Base-by-base conservation (phyloP, 2,888 invertebrate species). In the Notodonta ziczac region DNA sequence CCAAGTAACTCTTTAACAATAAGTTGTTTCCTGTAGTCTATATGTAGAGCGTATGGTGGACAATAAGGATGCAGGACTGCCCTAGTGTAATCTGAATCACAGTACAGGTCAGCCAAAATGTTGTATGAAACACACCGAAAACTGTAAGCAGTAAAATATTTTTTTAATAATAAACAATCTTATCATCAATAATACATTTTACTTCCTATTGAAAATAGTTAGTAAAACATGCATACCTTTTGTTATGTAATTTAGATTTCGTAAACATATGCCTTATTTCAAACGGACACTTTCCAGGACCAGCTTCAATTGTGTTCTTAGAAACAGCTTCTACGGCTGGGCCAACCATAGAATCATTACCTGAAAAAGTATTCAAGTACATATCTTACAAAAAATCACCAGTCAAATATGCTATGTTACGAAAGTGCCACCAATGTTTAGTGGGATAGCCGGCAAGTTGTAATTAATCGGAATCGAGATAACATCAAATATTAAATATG, bases 21-120 rank as follows among this genome's bases (percentile, higher is more conserved):
- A 0, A 99, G 92, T 76, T 97, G 97, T 82, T 98, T 98, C 71
- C 99, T 94, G 84, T 99, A 99, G 76, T 97, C 97, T 62, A 97
- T 96, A 42, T 95, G 94, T 51, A 99, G 90, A 4, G 97, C 97
- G 88, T 97, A 96, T 3, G 96, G 90, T 9, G 98, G 97, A 82
- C 99, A 99, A 79, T 98, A 97, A 0, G 97, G 96, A 88, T 97
- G 97, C 1, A 99, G 91, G 58, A 95, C 94, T 58, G 94, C 94
- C 77, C 96, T 94, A 0, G 97, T 95, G 81, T 94, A 95, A 67
- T 97, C 97, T 0, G 98, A 96, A 84, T 98, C 97, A 66, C 98
- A 97, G 87, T 99, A 99, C 39, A 97, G 87, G 90, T 98, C 97
- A 5, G 99, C 99, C 73, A 99, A 91, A 74, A 99, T 96, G 84